A percentile compares a stretch with the other conserved stretches of the same genome.
Conservation (phyloP, 2,797 vertebrate genomes). For the Phrynocephalus guinanensis region DNA sequence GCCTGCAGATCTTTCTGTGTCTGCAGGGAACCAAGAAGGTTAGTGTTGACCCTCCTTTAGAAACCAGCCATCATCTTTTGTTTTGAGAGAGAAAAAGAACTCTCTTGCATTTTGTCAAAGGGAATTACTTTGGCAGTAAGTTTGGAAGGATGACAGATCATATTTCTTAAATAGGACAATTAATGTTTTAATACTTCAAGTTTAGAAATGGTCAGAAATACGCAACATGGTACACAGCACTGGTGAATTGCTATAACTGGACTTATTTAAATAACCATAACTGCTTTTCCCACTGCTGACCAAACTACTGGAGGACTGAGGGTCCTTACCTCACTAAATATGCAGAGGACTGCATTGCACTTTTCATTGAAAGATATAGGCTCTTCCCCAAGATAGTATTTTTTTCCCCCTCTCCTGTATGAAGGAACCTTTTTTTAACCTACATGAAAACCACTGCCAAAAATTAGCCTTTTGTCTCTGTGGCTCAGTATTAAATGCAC, state of each 20-base stretch:
- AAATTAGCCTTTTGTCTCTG: neutral
- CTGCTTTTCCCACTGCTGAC: neutral
- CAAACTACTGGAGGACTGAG: neutral
- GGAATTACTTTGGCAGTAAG: slow-evolving; percentile 16
- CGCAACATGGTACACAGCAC: neutral
- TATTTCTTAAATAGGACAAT: neutral
- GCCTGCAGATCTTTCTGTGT: slow-evolving; percentile 20
- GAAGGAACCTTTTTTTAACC: too few species aligned
- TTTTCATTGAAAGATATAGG: neutral
- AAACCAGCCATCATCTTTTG: slow-evolving; percentile 23
- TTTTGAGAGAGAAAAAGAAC: slow-evolving; percentile 8
- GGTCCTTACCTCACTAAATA: neutral
- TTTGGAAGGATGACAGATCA: neutral
- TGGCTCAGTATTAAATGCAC: neutral
- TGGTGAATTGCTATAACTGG: neutral
- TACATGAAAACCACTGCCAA: neutral
- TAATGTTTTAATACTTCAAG: neutral
- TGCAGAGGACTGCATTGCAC: neutral
- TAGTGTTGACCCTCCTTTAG: neutral
- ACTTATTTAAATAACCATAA: neutral
- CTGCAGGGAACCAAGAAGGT: accelerated
- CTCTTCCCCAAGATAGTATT: neutral
- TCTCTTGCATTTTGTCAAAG: slow-evolving; percentile 32
- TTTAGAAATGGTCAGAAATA: neutral
- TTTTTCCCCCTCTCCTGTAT: neutral